Evolutionary conservation across 2,888 invertebrate genomes (phyloP).

Genomic region (Pheosia tremula): DNA sequence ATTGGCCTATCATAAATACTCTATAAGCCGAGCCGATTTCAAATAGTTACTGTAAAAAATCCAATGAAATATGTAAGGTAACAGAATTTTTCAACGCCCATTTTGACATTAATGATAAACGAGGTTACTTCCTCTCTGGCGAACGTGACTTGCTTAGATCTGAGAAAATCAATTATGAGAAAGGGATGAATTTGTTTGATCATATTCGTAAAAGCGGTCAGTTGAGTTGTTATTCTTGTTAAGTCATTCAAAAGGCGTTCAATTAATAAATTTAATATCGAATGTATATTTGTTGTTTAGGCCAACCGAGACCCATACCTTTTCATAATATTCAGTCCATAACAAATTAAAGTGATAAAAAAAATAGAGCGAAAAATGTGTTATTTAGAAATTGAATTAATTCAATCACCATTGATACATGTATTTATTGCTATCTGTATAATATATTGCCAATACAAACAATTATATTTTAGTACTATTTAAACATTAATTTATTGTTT

Average conservation of each 20-base stretch:
- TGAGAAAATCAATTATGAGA: slow-evolving; percentile 44
- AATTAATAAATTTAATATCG: slow-evolving; percentile 21
- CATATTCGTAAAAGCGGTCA: slow-evolving; percentile 53
- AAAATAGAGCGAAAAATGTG: too few species aligned
- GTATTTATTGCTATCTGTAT: too few species aligned
- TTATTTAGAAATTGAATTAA: too few species aligned
- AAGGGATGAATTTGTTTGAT: slow-evolving; percentile 54
- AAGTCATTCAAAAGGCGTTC: slow-evolving; percentile 24
- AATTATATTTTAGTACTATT: too few species aligned
- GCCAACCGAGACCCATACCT: neutral
- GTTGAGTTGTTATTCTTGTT: slow-evolving; percentile 39
- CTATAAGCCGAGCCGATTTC: slow-evolving; percentile 23
- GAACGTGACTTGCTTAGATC: slow-evolving; percentile 55
- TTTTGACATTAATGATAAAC: slow-evolving; percentile 50
- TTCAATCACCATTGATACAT: too few species aligned
- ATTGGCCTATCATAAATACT: slow-evolving; percentile 40
- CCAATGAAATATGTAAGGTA: slow-evolving; percentile 27
- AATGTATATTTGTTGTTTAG: slow-evolving; percentile 1
- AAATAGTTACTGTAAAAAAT: neutral
- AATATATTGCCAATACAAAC: too few species aligned
- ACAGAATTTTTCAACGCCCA: slow-evolving; percentile 42
- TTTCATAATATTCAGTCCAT: too few species aligned
- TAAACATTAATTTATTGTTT: too few species aligned
- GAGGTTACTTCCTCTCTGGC: slow-evolving; percentile 42
- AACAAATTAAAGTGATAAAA: too few species aligned